Base-by-base conservation (phyloP, 2,797 vertebrate genomes). In the Enteromius fasciolatus region DNA sequence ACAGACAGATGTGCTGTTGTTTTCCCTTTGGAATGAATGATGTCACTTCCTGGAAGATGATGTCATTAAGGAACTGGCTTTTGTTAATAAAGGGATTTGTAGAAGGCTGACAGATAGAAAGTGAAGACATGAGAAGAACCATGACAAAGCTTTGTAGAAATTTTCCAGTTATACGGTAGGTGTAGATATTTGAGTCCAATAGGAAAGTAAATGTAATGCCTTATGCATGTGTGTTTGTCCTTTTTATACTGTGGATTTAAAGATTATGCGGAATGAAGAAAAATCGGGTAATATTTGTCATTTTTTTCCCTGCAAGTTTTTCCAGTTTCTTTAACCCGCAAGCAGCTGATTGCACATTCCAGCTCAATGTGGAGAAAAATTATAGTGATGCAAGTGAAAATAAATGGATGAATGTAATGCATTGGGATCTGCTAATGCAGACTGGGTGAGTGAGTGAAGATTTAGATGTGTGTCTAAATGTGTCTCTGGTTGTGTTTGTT, bases 401-500 rank as follows among this genome's bases (percentile, higher is more conserved):
- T 66, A 23, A 78, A 57, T 52, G 5, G 28, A 74, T 59, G 63
- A 66, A 39, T 69, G 20, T 18, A 64, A 66, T 39, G 28, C 52
- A 66, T 63, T 23, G 39, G 57, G 18, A 46, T 28, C 17, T 4
- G 33, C 61, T 59, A 14, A 52, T 72, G 41, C 12, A 18, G 14
- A n/a, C 11, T 17, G 3, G 14, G 15, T 76, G 41, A 44, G 25
- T 44, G 48, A 68, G 78, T 31, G 77, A 39, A 82, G 79, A 68
- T 81, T 57, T 5, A 39, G 36, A 73, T 8, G 31, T 15, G 54
- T 28, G 23, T 84, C 46, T 33, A 41, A 63, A 50, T 67, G 39
- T 64, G 23, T 75, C 57, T 82, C 61, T 64, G 72, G 76, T 75
- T 66, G 50, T 84, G 78, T 57, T 68, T 86, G 80, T 80, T 84